Base-by-base conservation (phyloP, 2,113 vertebrate species). In the Salminus brasiliensis region DNA sequence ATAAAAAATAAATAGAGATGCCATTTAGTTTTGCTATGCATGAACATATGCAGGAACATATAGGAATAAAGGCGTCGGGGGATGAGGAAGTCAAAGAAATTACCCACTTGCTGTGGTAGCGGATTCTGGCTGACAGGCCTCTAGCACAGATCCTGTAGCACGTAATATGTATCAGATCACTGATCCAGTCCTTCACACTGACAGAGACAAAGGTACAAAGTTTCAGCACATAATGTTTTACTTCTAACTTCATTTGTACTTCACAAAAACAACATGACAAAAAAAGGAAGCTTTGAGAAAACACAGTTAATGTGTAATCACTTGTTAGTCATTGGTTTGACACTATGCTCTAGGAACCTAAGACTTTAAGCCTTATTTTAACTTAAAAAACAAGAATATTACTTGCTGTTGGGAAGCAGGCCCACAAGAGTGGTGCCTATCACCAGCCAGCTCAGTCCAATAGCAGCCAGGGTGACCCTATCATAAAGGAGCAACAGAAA, bases 101-200 rank as follows among this genome's bases (percentile, higher is more conserved):
- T 21, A 60, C 96, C 92, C 83, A 98, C 97, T 91, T 98, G 92
- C 97, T 96, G 80, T 98, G 96, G 76, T 98, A 99, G 57, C 27
- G 89, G 84, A 98, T 93, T 52, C 94, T 95, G 21, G 96, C 96
- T 4, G 97, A 97, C 10, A 99, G 93, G 2, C 96, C 94, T 73
- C 96, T 85, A 73, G 96, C 95, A 72, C 97, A 97, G 90, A 98
- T 97, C 68, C 96, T 93, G 86, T 95, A 99, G 81, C 96, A 97
- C 0, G 95, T 97, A 78, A 98, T 92, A 75, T 99, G 97, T 63
- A 98, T 93, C 74, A 96, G 70, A 77, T 98, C 95, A 2, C 97
- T 99, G 69, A 98, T 88, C 87, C 95, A 93, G 83, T 84, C 87
- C 90, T 96, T 98, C 77, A 85, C 49, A 39, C 97, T 99, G 74